Conservation (phyloP, 1,140 invertebrate genomes). For the Bactericera cockerelli region DNA sequence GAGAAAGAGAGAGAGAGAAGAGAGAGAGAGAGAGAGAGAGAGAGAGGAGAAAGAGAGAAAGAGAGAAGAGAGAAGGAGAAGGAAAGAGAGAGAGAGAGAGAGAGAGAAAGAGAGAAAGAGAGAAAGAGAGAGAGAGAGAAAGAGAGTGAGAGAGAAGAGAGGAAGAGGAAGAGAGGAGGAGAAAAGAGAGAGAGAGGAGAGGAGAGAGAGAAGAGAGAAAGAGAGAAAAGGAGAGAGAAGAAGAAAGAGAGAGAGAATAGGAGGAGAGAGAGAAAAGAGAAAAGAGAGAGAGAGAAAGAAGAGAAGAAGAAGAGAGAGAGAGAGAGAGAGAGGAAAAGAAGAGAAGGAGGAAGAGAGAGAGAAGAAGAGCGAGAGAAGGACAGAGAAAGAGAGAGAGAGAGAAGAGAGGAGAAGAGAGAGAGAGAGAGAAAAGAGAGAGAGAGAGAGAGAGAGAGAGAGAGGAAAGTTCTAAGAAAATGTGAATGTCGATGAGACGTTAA, state of each 20-base stretch:
- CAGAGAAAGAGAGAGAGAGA: constrained; percentile 8
- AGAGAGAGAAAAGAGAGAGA: neutral
- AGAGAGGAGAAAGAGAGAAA: too few species aligned
- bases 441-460: neutral
- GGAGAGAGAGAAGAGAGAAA: neutral
- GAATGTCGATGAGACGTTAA: too few species aligned
- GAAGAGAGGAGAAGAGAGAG: constrained; percentile 2
- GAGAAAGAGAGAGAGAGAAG: too few species aligned
- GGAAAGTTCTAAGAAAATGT: constrained; percentile 7
- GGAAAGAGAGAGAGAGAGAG: neutral
- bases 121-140: constrained; percentile 8
- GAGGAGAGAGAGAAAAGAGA: neutral
- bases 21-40: too few species aligned
- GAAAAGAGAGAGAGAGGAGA: too few species aligned
- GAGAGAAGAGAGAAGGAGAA: neutral
- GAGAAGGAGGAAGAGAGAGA: neutral
- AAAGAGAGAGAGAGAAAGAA: neutral
- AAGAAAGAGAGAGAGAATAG: neutral
- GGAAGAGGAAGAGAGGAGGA: neutral
- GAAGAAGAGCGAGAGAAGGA: neutral
- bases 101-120: constrained; percentile 1
- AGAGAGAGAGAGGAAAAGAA: constrained; percentile 1
- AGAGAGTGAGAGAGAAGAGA: neutral
- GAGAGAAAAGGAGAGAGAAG: neutral
- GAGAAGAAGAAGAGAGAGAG: neutral